Conservation (phyloP, 2,797 vertebrate species). For the Eurystomus glaucurus region DNA sequence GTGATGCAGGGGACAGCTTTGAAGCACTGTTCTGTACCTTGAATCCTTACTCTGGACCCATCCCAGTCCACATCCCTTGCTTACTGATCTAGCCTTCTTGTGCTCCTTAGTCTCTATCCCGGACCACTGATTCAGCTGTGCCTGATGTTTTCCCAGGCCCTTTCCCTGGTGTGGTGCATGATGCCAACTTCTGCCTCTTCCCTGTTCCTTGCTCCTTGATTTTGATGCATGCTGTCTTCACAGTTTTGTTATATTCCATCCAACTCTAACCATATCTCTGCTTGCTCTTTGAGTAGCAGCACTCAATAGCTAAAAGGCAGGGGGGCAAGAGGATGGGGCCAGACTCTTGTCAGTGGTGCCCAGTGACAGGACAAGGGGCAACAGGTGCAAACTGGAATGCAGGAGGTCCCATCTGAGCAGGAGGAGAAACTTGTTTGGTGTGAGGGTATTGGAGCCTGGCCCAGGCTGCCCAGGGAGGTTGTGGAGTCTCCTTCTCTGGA, state of each 20-base stretch:
- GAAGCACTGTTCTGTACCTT: background rate
- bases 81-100: background rate
- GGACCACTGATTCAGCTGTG: background rate
- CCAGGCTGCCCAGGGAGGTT: background rate
- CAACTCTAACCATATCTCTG: background rate
- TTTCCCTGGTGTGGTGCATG: rapidly evolving
- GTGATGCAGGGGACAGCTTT: background rate
- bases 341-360: too few species aligned
- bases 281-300: background rate
- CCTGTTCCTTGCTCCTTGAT: background rate
- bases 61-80: background rate
- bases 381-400: too few species aligned
- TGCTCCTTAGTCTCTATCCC: background rate
- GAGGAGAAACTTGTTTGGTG: too few species aligned
- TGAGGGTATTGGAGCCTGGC: too few species aligned
- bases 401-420: too few species aligned
- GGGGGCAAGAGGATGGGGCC: too few species aligned
- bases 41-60: background rate
- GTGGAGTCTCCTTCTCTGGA: too few species aligned
- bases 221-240: background rate
- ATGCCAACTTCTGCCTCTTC: background rate
- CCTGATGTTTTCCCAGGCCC: background rate
- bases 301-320: background rate
- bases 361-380: too few species aligned
- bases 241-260: background rate